Base-by-base conservation (phyloP, 2,888 invertebrate species). In the Encarsia formosa region DNA sequence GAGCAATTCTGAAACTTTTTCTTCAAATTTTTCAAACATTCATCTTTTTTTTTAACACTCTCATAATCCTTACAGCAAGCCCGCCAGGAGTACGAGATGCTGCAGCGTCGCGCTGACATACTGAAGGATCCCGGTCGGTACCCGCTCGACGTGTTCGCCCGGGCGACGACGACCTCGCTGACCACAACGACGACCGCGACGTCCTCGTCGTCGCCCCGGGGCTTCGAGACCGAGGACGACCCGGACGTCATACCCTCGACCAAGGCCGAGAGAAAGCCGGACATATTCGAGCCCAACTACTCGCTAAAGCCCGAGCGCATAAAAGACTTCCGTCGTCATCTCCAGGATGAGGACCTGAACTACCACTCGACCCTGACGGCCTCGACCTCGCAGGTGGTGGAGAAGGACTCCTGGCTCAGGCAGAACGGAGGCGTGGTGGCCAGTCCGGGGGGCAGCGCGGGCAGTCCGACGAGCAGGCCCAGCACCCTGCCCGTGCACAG, bases 231-330 rank as follows among this genome's bases (percentile, higher is more conserved):
- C 1, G 58, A 70, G 40, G 70, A 71, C 20, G 68, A 71, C 58
- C 70, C 70, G 1, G 70, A 71, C 49, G 67, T 71, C 15, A 70
- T 71, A 38, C 67, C 70, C 0, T 43, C 49, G 29, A 66, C 54
- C 55, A 70, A 68, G 42, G 50, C 63, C 20, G 70, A 66, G 49
- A 63, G 63, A 41, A 52, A 61, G 20, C 63, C 65, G 15, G 65
- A 68, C 22, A 65, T 67, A 45, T 69, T 68, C 53, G 64, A 66
- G 45, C 64, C 67, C 38, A 63, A 60, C 48, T 70, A 66, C 54
- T 59, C 61, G 34, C 51, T 61, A 11, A 65, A 63, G 18, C 59
- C 61, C 18, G 65, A 66, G 35, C 60, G 63, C 20, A 61, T 63
- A 54, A 65, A 62, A 57, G 63, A 65, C 32, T 63, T 65, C 40